Conservation (phyloP, 2,113 vertebrate species). For the Protobothrops flavoviridis region DNA sequence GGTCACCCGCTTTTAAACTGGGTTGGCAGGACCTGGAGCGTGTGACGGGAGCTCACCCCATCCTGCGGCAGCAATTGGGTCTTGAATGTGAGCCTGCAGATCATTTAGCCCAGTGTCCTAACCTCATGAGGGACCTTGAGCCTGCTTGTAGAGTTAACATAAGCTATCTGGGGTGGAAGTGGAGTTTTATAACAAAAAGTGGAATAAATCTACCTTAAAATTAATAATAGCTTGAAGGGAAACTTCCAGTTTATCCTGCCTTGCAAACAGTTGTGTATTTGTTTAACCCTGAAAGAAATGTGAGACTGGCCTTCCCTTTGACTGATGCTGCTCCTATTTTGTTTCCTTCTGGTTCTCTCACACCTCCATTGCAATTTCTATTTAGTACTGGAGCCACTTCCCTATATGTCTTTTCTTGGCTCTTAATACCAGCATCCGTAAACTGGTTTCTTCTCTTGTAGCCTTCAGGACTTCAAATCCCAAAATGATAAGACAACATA, state of each 20-base stretch:
- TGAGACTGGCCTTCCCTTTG: background rate
- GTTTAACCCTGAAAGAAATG: background rate
- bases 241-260: background rate
- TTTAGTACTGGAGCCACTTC: background rate
- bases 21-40: no score
- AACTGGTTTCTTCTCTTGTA: background rate
- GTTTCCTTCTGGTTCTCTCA: background rate
- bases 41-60: background rate
- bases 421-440: background rate
- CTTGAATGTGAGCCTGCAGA: background rate
- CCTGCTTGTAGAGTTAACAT: background rate
- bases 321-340: background rate
- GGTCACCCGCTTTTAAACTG: no score
- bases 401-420: background rate
- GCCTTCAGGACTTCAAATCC: background rate
- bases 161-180: background rate
- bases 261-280: background rate
- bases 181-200: background rate
- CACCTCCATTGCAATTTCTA: background rate
- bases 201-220: background rate
- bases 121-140: background rate
- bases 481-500: background rate
- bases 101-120: background rate
- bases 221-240: background rate
- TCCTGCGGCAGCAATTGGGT: background rate